These are phyloP conservation scores for Drosophila rufa DNA, from an alignment of 1,140 invertebrate species.

Conservation along the genomic window DNA sequence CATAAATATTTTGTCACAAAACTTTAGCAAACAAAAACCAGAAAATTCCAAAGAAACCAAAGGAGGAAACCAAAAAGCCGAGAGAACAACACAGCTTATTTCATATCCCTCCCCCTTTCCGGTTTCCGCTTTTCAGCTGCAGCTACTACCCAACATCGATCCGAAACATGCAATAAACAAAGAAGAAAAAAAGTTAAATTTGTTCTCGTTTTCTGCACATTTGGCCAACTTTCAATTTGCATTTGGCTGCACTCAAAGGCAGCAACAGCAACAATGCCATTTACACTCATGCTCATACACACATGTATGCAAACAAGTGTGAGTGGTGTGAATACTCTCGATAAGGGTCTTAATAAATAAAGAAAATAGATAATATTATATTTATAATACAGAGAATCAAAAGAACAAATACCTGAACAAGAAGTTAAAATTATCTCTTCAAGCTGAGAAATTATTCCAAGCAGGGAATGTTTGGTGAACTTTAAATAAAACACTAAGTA, in stretches of 20 bases:
- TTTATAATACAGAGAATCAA: too few species aligned
- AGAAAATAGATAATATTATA: not conserved
- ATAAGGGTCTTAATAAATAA: not conserved
- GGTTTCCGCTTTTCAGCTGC: slow-evolving; percentile 1
- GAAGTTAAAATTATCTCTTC: too few species aligned
- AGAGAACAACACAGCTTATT: slow-evolving; percentile 26
- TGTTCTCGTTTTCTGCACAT: slow-evolving; percentile 60
- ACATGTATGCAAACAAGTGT: not conserved
- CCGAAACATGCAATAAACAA: slow-evolving; percentile 6
- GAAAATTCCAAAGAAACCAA: slow-evolving; percentile 3
- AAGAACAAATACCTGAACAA: too few species aligned
- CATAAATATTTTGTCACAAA: slow-evolving; percentile 64
- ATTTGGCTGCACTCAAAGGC: slow-evolving; percentile 58
- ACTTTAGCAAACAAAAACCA: slow-evolving; percentile 21
- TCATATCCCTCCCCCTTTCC: not conserved
- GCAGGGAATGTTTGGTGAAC: too few species aligned
- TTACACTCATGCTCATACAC: slow-evolving; percentile 11
- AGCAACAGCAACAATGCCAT: slow-evolving; percentile 37
- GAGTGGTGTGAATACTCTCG: slow-evolving; percentile 3
- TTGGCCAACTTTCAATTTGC: slow-evolving; percentile 81
- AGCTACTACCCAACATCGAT: slow-evolving; percentile 24
- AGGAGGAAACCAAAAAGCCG: not conserved
- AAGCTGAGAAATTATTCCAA: too few species aligned
- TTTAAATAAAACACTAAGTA: too few species aligned
- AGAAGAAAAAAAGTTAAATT: slow-evolving; percentile 22